Conservation (phyloP, 1,140 invertebrate genomes). For the Pseudomyrmex concolor region DNA sequence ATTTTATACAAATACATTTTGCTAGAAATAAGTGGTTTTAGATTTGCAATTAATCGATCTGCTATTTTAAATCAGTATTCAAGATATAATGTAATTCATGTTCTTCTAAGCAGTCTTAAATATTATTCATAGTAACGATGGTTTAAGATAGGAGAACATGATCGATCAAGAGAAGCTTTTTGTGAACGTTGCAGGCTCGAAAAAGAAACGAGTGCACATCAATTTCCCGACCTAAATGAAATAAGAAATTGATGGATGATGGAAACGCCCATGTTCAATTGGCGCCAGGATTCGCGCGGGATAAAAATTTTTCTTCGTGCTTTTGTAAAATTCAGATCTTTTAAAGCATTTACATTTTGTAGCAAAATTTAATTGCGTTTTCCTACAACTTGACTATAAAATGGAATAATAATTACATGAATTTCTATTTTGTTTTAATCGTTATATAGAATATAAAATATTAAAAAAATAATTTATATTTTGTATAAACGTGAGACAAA, state of each 20-base stretch:
- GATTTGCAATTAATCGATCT: not conserved
- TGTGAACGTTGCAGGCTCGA: not conserved
- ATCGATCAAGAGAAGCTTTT: conserved; percentile 49
- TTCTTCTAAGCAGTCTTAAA: not conserved
- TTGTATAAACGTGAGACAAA: not conserved
- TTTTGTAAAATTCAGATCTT: conserved; percentile 25
- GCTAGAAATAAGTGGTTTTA: not conserved
- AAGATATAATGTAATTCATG: not conserved
- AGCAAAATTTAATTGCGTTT: conserved; percentile 14
- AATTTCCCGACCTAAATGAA: conserved; percentile 54
- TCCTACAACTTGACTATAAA: not conserved
- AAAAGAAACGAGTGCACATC: conserved; percentile 53
- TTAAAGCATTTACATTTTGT: not conserved
- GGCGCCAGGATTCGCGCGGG: conserved; percentile 27
- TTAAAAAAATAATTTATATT: not conserved
- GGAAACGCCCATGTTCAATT: conserved; percentile 47
- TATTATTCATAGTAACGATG: conserved; percentile 46
- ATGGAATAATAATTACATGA: not conserved
- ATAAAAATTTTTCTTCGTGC: conserved; percentile 21
- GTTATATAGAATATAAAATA: not conserved
- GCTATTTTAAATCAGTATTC: not conserved
- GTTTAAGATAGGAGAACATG: conserved; percentile 38
- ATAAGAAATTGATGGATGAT: conserved; percentile 61
- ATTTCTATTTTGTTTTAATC: not conserved
- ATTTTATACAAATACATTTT: not conserved